Conservation (phyloP, 2,888 invertebrate species). For the Epinotia nisella region DNA sequence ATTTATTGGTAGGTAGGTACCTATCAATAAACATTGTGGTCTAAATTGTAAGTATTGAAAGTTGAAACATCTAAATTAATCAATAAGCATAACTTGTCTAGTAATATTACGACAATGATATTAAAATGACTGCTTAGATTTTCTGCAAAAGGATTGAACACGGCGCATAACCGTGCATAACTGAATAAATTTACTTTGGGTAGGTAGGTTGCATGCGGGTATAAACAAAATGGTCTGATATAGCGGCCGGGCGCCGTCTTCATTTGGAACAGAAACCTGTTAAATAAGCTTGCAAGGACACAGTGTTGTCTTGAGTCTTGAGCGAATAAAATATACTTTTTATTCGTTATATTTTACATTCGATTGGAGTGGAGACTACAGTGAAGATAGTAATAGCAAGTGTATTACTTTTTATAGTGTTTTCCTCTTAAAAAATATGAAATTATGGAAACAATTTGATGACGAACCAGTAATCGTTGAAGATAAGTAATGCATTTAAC, state of each 20-base stretch:
- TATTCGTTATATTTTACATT: slow-evolving; percentile 42
- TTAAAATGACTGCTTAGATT: slow-evolving; percentile 31
- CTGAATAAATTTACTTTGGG: slow-evolving; percentile 34
- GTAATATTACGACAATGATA: slow-evolving; percentile 26
- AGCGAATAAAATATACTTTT: slow-evolving; percentile 48
- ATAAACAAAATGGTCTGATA: slow-evolving; percentile 35
- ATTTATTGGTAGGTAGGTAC: background rate
- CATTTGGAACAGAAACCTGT: slow-evolving; percentile 59
- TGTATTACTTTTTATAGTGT: background rate
- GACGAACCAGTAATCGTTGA: no score
- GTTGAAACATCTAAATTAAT: slow-evolving; percentile 22
- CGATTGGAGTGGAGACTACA: slow-evolving; percentile 6
- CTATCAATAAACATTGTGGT: no score
- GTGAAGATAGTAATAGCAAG: background rate
- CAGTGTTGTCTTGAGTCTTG: slow-evolving; percentile 52
- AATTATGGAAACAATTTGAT: no score
- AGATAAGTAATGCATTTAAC: no score
- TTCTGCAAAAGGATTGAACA: slow-evolving; percentile 21
- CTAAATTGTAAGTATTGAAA: background rate
- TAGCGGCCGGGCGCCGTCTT: slow-evolving; percentile 40
- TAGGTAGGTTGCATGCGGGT: slow-evolving; percentile 16
- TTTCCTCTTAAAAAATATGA: no score
- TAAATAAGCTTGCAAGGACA: slow-evolving; percentile 62
- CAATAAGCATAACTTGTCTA: slow-evolving; percentile 32
- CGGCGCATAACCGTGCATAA: slow-evolving; percentile 28